Base-by-base conservation (phyloP, 2,888 invertebrate genomes). In the Acrobasis suavella region DNA sequence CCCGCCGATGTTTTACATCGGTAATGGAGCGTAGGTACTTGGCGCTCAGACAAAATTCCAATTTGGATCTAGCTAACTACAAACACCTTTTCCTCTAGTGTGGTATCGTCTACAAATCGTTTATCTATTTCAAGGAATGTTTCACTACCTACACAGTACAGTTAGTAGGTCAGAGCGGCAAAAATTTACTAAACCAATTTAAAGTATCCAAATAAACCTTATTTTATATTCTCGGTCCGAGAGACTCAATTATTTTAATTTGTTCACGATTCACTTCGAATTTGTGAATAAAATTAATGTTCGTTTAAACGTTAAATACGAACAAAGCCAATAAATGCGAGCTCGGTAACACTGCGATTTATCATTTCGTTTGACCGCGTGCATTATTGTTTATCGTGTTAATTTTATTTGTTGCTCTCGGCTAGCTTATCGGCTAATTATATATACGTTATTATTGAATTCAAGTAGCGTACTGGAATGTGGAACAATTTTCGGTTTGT, bases 281-380 rank as follows among this genome's bases (percentile, higher is more conserved):
- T 89, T 87, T 84, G 89, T 85, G 87, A 86, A 89, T 84, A 86
- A 87, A 88, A 89, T 89, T 84, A 89, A 87, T 88, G 89, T 87
- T 83, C 84, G 83, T 86, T 89, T 86, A 89, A 88, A 88, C 81
- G 82, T 83, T 85, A 90, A 90, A 86, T 87, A 82, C 85, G 85
- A 83, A 87, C 85, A 83, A 82, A 83, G 83, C 84, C 88, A 87
- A 88, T 88, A 84, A 88, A 89, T 83, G 82, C 80, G 80, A 76
- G 77, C 75, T 80, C 81, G 80, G 81, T 81, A 83, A 81, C 82
- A 72, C 74, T 78, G 74, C 84, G 80, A 88, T 90, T 87, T 87
- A 89, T 89, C 88, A 90, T 87, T 84, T 81, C 80, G 82, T 82
- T 82, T 80, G 80, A 81, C 82, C 82, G 80, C 77, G 67, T 72